Base-by-base conservation (phyloP, 1,140 invertebrate genomes). In the Anastatus disparis region DNA sequence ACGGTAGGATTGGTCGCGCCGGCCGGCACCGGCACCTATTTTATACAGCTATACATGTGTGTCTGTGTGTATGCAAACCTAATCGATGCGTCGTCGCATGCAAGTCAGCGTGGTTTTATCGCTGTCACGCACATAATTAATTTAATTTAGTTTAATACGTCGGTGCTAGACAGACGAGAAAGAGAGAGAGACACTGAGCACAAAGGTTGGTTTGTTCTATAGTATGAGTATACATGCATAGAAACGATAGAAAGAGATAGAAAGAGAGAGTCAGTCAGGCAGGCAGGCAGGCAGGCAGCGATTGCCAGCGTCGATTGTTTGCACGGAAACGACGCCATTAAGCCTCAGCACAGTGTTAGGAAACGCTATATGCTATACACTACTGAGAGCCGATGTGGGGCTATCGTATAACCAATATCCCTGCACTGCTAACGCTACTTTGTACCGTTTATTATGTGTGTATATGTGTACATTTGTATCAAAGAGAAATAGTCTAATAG, bases 71-170 rank as follows among this genome's bases (percentile, higher is more conserved):
- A 6, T 17, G 2, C n/a, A 17, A 13, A n/a, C 9, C 42, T 59
- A 59, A 68, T 68, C 65, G 65, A 68, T 68, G 84, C 84, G 76
- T 81, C 77, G 80, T 81, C 77, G 81, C 82, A 83, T 80, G 82
- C 83, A 78, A 83, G 77, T 2, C 8, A 26, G 26, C 12, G 58
- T 79, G 80, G 80, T 84, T 83, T 84, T 84, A 81, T 80, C 82
- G 80, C 79, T 85, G 82, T 83, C 83, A 84, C 84, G 82, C 82
- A 84, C 81, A 82, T 86, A 84, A 86, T 86, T 86, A 86, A 86
- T 86, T 85, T 84, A 86, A 86, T 86, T 86, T 85, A 82, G 83
- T 83, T 82, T 83, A 84, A 84, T 85, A 84, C 79, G 77, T 72
- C 78, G 79, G n/a, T 72, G 59, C 75, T 76, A 74, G 76, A 77